Evolutionary conservation across 2,888 invertebrate species (phyloP).

Genomic region (Galeruca laticollis): DNA sequence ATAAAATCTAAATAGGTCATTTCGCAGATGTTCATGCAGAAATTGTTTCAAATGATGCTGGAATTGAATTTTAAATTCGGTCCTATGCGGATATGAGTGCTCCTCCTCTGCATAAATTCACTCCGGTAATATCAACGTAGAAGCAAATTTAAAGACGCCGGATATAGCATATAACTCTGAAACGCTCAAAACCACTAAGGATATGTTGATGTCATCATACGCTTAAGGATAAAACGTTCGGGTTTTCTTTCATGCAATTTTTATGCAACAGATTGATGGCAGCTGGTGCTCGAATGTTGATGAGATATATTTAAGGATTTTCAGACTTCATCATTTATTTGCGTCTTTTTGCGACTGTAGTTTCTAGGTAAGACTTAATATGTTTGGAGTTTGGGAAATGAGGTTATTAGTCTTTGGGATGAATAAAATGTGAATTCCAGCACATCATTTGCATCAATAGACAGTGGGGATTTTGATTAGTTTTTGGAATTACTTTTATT

Average conservation of each 20-base stretch:
- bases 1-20: too few relatives aligned
- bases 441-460: too few relatives aligned
- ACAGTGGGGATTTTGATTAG: too few relatives aligned
- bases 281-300: background rate
- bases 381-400: background rate
- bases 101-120: constrained; percentile 6
- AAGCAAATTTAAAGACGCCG: constrained; percentile 13
- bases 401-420: background rate
- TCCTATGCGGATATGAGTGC: background rate
- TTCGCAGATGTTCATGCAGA: too few relatives aligned
- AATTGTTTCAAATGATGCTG: too few relatives aligned
- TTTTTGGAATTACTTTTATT: too few relatives aligned
- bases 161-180: constrained; percentile 9
- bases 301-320: background rate
- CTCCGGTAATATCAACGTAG: constrained; percentile 12
- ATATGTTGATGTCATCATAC: constrained; percentile 6
- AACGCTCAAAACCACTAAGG: constrained; percentile 8
- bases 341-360: too few relatives aligned
- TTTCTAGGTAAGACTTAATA: too few relatives aligned
- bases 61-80: background rate
- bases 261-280: constrained; percentile 2
- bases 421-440: too few relatives aligned
- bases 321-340: background rate
- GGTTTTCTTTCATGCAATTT: background rate
- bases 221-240: background rate